Base-by-base conservation (phyloP, 2,113 vertebrate genomes). In the Pluvianellus socialis region DNA sequence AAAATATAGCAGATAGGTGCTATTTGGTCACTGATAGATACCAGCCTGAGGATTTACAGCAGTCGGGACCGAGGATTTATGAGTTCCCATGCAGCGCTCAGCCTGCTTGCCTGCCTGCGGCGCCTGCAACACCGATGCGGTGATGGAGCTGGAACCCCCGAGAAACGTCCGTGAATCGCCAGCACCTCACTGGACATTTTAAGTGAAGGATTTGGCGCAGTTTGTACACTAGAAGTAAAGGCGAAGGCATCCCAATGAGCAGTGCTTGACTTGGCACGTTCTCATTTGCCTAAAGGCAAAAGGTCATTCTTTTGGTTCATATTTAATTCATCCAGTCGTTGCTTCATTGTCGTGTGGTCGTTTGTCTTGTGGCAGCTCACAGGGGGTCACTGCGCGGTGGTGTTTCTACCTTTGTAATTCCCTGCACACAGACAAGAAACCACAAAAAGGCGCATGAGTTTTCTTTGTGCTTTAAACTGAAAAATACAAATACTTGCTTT, bases 21-120 rank as follows among this genome's bases (percentile, higher is more conserved):
- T 87, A 33, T 92, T 79, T 96, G 77, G 40, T 62, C 71, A 23
- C 82, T 91, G 89, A 79, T 92, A 91, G 88, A 55, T 15, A 58
- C 38, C 68, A 63, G 32, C 23, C 44, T 22, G 35, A 77, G 76
- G 44, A 79, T 79, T 86, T 63, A 62, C 24, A 45, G 38, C 47
- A 91, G 35, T 15, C 35, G 32, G 62, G 21, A 79, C 26, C 17
- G n/a, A 53, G 55, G 68, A 83, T 72, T 59, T 52, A 7, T 0
- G 5, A 75, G 26, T 47, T 35, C 18, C 14, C 1, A 0, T 9
- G 17, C 19, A 9, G 42, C 4, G 3, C 30, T 66, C 59, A 23
- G 26, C 33, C 44, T 35, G 21, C 16, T 82, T 24, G 35, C 28
- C 30, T 76, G 23, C 45, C 30, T 21, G 11, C 4, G 7, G 53